Conservation (phyloP, 2,888 invertebrate species). For the Scaptomyza caliginosa region DNA sequence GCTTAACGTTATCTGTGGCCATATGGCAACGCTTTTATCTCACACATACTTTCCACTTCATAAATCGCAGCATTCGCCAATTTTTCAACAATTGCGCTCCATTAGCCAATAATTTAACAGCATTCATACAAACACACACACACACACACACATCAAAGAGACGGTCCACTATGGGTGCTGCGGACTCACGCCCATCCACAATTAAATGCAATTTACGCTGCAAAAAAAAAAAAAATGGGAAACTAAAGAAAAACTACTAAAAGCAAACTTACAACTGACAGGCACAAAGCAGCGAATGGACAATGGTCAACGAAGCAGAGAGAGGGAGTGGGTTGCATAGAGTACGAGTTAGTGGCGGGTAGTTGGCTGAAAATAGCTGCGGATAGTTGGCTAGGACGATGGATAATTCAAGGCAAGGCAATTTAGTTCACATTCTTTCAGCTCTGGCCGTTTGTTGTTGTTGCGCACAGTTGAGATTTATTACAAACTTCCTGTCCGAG, state of each 20-base stretch:
- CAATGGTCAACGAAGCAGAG: slow-evolving; percentile 16
- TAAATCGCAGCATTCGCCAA: slow-evolving; percentile 39
- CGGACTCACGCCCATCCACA: slow-evolving; percentile 41
- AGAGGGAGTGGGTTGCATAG: not conserved
- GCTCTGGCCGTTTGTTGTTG: not conserved
- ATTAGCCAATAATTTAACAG: slow-evolving; percentile 56
- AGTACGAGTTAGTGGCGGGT: not conserved
- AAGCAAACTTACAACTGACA: slow-evolving; percentile 45
- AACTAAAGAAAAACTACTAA: slow-evolving; percentile 22
- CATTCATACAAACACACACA: slow-evolving; percentile 5
- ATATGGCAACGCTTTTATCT: slow-evolving; percentile 20
- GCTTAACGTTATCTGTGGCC: slow-evolving; percentile 2
- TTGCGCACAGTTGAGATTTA: slow-evolving; percentile 58
- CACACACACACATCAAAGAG: not conserved
- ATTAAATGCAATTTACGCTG: slow-evolving; percentile 65
- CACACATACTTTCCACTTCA: slow-evolving; percentile 40
- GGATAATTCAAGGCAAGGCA: slow-evolving; percentile 66
- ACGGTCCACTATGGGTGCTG: not conserved
- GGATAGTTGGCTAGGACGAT: slow-evolving; percentile 27
- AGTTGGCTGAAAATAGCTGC: slow-evolving; percentile 16
- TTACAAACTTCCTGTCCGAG: slow-evolving; percentile 78
- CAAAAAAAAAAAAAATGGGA: slow-evolving; percentile 18
- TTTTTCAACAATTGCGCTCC: slow-evolving; percentile 51
- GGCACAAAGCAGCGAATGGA: slow-evolving; percentile 31
- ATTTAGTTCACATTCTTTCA: slow-evolving; percentile 55